A percentile compares a stretch with the other conserved stretches of the same genome.
These are phyloP conservation scores for Nicator chloris DNA, from an alignment of 2,113 vertebrate genomes.

Conservation along the genomic window DNA sequence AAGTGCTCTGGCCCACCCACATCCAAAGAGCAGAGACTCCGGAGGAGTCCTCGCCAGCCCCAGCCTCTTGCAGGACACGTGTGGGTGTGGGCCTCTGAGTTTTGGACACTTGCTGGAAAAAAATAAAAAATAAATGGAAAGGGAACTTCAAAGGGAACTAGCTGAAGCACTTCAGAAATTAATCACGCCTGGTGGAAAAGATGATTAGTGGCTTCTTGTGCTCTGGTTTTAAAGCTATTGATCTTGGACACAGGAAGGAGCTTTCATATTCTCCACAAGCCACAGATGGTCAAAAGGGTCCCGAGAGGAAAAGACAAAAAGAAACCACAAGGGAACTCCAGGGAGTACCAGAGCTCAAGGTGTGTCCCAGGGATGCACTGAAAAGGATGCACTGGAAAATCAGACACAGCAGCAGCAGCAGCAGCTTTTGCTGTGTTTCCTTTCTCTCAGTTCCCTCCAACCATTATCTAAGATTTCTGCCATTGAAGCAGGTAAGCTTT, in stretches of 20 bases:
- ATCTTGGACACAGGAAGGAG: conserved; percentile 61
- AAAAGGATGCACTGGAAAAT: background rate
- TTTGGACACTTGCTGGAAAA: conserved; percentile 20
- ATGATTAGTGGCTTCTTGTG: conserved; percentile 53
- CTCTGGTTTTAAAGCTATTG: conserved; percentile 62
- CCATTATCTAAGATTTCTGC: background rate
- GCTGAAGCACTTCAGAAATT: conserved; percentile 46
- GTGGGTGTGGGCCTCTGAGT: conserved; percentile 52
- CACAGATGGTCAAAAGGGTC: conserved; percentile 57
- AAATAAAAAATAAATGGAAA: background rate
- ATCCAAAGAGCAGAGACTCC: conserved; percentile 7
- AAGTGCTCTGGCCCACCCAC: conserved; percentile 58
- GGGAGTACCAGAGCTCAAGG: conserved; percentile 11
- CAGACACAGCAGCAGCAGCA: background rate
- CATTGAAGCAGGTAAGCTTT: background rate
- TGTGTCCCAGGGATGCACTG: background rate
- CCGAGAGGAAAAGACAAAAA: conserved; percentile 32
- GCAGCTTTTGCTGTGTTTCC: background rate
- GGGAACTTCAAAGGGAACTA: conserved; percentile 48
- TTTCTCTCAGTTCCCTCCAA: background rate
- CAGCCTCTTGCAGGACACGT: conserved; percentile 29
- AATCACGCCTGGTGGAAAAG: conserved; percentile 50
- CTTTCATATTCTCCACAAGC: conserved; percentile 48
- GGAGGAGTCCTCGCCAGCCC: background rate
- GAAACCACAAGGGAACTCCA: conserved; percentile 3